phyloP scores from a whole-genome alignment of 2,797 vertebrate genomes.

The Erethizon dorsatum region DNA sequence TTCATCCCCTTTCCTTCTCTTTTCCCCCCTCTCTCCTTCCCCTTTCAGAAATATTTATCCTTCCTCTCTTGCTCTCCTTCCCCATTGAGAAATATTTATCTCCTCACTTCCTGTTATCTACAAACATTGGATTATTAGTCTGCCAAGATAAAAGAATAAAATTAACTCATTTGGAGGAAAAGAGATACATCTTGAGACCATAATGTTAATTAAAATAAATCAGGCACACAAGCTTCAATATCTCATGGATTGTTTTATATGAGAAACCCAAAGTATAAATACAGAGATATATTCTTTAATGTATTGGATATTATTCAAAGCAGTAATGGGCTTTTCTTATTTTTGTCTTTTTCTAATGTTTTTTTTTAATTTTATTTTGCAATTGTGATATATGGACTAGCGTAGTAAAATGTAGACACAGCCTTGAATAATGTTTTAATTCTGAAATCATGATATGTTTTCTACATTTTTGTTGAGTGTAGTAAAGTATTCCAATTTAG shows the following conservation, averaged over 20 bases:
- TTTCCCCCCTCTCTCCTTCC: no score
- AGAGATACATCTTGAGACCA: no score
- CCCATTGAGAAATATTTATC: no score
- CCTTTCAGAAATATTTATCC: no score
- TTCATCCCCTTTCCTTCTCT: neutral
- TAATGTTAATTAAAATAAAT: neutral
- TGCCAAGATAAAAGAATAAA: neutral
- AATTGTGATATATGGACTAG: neutral
- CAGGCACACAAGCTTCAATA: neutral
- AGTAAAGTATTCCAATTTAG: neutral
- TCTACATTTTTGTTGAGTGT: neutral
- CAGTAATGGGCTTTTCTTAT: neutral
- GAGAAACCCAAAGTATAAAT: no score
- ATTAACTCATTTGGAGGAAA: neutral
- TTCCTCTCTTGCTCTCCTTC: no score
- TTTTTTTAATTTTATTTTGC: neutral
- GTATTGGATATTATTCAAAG: neutral
- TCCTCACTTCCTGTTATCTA: no score
- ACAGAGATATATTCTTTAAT: neutral
- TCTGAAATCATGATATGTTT: neutral
- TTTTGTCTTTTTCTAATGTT: no score
- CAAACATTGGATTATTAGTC: no score
- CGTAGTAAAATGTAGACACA: neutral
- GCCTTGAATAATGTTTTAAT: neutral
- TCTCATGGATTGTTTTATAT: neutral